These are phyloP conservation scores for Temnothorax curvispinosus DNA, from an alignment of 1,140 invertebrate species.

Conservation along the genomic window DNA sequence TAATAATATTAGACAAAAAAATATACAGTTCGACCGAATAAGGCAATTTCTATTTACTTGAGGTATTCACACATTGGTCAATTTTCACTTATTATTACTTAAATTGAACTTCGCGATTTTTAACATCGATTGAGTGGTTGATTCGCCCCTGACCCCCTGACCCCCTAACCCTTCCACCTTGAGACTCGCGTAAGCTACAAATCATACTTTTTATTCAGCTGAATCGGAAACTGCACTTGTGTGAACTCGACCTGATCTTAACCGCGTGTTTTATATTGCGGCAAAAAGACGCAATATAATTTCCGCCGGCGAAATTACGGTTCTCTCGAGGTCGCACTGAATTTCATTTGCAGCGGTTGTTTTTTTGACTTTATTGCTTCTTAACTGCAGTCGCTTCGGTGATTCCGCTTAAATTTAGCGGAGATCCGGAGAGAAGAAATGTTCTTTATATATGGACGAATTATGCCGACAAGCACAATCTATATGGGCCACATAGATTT, in stretches of 20 bases:
- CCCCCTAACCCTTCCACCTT: neutral
- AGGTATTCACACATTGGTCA: too few relatives aligned
- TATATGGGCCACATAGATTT: slow-evolving; percentile 28
- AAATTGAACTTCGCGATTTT: neutral
- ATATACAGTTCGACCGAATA: too few relatives aligned
- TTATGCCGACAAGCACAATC: neutral
- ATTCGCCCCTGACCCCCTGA: neutral
- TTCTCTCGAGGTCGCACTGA: slow-evolving; percentile 18
- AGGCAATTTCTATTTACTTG: too few relatives aligned
- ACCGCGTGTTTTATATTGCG: neutral
- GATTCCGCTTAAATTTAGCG: neutral
- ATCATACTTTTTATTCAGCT: slow-evolving; percentile 4
- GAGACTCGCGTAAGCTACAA: neutral
- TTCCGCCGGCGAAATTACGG: slow-evolving; percentile 12
- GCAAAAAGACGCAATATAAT: slow-evolving; percentile 13
- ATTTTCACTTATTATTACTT: neutral
- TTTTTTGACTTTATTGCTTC: slow-evolving; percentile 6
- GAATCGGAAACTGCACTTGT: slow-evolving; percentile 8
- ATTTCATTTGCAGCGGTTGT: slow-evolving; percentile 19
- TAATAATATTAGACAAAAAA: too few relatives aligned
- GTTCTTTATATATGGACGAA: neutral
- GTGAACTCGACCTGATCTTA: neutral
- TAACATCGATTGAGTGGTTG: neutral
- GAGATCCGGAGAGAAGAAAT: neutral
- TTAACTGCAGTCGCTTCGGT: neutral